A percentile compares a stretch with the other conserved stretches of the same genome.
These are phyloP conservation scores for Apodemus agrarius DNA, from an alignment of 2,797 vertebrate genomes.

Conservation along the genomic window DNA sequence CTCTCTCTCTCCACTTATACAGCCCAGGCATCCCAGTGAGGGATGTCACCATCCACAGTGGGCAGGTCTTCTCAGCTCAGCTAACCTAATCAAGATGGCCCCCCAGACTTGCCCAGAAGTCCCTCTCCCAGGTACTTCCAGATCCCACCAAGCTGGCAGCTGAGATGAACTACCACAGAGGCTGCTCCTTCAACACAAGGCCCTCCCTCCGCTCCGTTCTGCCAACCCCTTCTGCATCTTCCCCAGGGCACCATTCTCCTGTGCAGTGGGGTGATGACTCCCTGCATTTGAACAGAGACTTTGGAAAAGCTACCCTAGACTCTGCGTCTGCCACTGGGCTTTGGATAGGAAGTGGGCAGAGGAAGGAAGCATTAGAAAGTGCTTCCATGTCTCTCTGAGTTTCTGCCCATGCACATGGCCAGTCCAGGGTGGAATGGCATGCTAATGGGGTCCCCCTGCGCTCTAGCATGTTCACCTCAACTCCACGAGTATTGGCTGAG, in stretches of 20 bases:
- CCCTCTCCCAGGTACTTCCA: no score
- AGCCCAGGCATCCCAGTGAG: not conserved
- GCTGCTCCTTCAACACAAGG: not conserved
- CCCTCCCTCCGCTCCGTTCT: not conserved
- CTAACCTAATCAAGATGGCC: not conserved
- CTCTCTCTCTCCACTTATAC: not conserved
- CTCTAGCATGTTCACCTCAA: not conserved
- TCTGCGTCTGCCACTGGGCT: not conserved
- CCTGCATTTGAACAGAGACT: not conserved
- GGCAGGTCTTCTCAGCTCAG: not conserved
- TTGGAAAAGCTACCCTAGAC: not conserved
- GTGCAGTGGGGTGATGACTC: fast-evolving
- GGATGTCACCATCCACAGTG: not conserved
- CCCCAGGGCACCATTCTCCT: fast-evolving
- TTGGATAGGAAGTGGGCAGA: not conserved
- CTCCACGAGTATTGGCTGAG: not conserved
- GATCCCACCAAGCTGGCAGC: not conserved
- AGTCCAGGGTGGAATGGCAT: not conserved
- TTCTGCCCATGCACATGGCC: not conserved
- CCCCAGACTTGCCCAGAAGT: not conserved
- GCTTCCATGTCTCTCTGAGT: not conserved
- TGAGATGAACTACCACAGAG: not conserved
- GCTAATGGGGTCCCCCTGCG: not conserved
- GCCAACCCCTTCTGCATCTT: fast-evolving
- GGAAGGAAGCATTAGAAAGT: not conserved